These are phyloP conservation scores for Antrozous pallidus DNA, from an alignment of 2,797 vertebrate genomes.

Conservation along the genomic window DNA sequence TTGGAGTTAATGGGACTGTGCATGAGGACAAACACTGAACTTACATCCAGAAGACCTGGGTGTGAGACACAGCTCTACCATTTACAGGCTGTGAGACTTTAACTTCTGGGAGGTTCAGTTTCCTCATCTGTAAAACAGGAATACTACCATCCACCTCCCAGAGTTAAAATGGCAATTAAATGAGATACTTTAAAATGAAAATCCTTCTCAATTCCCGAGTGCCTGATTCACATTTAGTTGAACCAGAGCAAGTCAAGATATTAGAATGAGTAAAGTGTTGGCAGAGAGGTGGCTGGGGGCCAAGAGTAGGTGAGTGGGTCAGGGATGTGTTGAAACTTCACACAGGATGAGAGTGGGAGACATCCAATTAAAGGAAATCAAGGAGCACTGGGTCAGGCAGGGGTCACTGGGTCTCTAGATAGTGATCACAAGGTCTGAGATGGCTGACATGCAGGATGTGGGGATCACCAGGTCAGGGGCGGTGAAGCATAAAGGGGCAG, in stretches of 20 bases:
- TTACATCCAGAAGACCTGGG: background rate
- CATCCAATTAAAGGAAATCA: background rate
- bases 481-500: background rate
- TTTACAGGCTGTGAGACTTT: background rate
- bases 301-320: background rate
- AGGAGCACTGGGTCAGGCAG: background rate
- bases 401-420: conserved; percentile 8
- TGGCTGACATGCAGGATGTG: background rate
- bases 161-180: background rate
- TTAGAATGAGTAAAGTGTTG: background rate
- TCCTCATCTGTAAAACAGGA: conserved; percentile 30
- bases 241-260: background rate
- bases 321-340: background rate
- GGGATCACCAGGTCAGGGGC: background rate
- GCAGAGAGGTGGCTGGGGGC: background rate
- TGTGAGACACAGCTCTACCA: background rate
- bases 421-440: background rate
- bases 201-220: background rate
- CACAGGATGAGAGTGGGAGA: background rate
- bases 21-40: background rate
- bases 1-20: background rate
- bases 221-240: background rate
- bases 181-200: background rate
- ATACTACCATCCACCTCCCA: background rate
- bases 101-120: background rate